Evolutionary conservation across 35 echinoderm and acorn worm species (phyloP).

Genomic region (Hemicentrotus pulcherrimus): DNA sequence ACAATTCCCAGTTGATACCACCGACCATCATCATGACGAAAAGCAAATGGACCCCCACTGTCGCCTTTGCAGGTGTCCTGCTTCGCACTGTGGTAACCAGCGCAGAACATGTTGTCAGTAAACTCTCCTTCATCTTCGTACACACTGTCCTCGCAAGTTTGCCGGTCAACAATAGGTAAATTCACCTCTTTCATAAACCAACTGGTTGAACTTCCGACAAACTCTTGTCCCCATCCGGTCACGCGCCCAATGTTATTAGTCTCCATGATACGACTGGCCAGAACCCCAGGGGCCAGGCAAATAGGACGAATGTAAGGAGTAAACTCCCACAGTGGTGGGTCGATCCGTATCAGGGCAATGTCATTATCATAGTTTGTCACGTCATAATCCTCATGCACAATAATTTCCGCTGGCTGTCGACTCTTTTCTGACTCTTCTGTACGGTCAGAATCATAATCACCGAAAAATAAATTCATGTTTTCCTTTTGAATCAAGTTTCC

Average conservation of each 20-base stretch:
- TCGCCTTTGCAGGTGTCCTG: conserved; percentile 62
- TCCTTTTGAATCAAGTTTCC: background rate
- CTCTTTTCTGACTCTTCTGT: conserved; percentile 52
- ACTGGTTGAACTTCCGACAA: conserved; percentile 51
- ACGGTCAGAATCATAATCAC: conserved; percentile 59
- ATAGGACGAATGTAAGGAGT: conserved; percentile 83
- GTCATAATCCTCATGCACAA: conserved; percentile 55
- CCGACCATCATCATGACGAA: conserved; percentile 36
- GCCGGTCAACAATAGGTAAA: conserved; percentile 64
- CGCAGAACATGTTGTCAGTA: conserved; percentile 90
- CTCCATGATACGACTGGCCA: conserved; percentile 22
- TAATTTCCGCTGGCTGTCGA: conserved; percentile 48
- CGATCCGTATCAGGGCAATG: conserved; percentile 73
- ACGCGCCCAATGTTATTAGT: conserved; percentile 52
- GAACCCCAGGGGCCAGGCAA: conserved; percentile 59
- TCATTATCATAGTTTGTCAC: conserved; percentile 55
- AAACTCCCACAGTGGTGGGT: conserved; percentile 60
- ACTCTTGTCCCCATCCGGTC: conserved; percentile 73
- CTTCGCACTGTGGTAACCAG: conserved; percentile 63
- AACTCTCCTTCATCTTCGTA: conserved; percentile 44
- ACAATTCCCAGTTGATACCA: conserved; percentile 60
- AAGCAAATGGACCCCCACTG: conserved; percentile 63
- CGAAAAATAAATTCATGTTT: conserved; percentile 57
- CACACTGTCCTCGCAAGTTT: conserved; percentile 31
- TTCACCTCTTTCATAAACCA: conserved; percentile 76